Conservation (phyloP, 2,113 vertebrate genomes). For the Psilopsiagon aymara region DNA sequence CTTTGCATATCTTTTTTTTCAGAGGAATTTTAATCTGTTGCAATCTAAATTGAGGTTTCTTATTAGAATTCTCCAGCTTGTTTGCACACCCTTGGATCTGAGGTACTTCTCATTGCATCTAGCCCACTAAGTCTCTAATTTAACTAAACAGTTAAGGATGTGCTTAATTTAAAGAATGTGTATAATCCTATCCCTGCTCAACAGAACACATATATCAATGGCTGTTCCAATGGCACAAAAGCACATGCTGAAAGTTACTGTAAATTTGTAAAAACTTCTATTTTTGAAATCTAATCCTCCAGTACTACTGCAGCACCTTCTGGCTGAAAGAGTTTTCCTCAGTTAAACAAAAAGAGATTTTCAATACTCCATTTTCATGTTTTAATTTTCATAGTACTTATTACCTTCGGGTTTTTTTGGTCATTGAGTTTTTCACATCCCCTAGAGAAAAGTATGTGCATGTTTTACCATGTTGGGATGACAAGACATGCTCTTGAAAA, state of each 20-base stretch:
- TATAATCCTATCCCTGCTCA: not conserved
- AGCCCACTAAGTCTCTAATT: not conserved
- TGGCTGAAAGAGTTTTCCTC: not conserved
- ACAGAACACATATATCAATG: not conserved
- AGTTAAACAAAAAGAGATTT: not conserved
- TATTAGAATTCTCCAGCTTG: not conserved
- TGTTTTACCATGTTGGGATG: not conserved
- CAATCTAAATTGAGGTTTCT: slow-evolving; percentile 14
- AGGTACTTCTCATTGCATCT: not conserved
- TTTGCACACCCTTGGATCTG: not conserved
- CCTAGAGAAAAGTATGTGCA: not conserved
- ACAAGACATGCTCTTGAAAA: not conserved
- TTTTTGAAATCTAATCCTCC: slow-evolving; percentile 2
- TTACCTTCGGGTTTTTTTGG: not conserved
- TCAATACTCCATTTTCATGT: not conserved
- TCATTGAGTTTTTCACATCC: not conserved
- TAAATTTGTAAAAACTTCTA: not conserved
- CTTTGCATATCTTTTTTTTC: not conserved
- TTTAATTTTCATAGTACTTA: not conserved
- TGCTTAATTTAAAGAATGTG: slow-evolving; percentile 26
- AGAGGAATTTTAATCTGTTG: slow-evolving; percentile 40
- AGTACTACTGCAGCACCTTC: not conserved
- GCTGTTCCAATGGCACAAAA: not conserved
- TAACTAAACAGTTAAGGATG: slow-evolving; percentile 14
- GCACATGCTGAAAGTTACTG: not conserved